Evolutionary conservation across 2,888 invertebrate genomes (phyloP).

Genomic region (Phrixothrix hirtus): DNA sequence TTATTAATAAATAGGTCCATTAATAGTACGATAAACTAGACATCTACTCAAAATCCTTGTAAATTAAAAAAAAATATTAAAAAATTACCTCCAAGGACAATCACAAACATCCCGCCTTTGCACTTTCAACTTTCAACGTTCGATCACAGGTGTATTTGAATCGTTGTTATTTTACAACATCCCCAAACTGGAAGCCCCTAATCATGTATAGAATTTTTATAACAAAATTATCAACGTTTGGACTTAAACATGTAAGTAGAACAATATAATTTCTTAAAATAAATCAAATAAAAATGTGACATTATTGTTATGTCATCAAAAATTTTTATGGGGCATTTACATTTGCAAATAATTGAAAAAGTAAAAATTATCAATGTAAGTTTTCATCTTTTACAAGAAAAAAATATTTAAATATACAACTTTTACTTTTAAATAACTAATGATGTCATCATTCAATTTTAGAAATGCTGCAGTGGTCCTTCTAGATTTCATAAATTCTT

Average conservation of each 20-base stretch:
- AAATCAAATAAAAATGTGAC: conserved; percentile 28
- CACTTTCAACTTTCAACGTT: conserved; percentile 15
- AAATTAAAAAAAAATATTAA: conserved; percentile 37
- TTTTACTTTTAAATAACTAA: background rate
- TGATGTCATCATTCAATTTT: conserved; percentile 20
- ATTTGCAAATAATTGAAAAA: too few species aligned
- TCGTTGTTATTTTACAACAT: conserved; percentile 30
- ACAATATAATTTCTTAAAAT: conserved; percentile 11
- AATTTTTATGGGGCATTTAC: too few species aligned
- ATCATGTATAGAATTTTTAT: conserved; percentile 50
- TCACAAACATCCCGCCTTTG: conserved; percentile 37
- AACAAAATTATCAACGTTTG: conserved; percentile 39
- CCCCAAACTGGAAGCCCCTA: conserved; percentile 44
- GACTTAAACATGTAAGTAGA: conserved; percentile 44
- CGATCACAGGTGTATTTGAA: conserved; percentile 30
- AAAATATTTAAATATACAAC: too few species aligned
- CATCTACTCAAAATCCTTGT: conserved; percentile 45
- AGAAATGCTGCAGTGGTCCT: conserved; percentile 29
- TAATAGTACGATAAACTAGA: conserved; percentile 30
- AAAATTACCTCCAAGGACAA: conserved; percentile 41
- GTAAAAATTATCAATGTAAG: too few species aligned
- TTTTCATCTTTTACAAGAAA: too few species aligned
- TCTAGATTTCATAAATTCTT: conserved; percentile 26
- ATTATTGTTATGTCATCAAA: conserved; percentile 47
- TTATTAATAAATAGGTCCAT: conserved; percentile 32